These are phyloP conservation scores for Cryptoprocta ferox DNA, from an alignment of 2,797 vertebrate species.

Conservation along the genomic window DNA sequence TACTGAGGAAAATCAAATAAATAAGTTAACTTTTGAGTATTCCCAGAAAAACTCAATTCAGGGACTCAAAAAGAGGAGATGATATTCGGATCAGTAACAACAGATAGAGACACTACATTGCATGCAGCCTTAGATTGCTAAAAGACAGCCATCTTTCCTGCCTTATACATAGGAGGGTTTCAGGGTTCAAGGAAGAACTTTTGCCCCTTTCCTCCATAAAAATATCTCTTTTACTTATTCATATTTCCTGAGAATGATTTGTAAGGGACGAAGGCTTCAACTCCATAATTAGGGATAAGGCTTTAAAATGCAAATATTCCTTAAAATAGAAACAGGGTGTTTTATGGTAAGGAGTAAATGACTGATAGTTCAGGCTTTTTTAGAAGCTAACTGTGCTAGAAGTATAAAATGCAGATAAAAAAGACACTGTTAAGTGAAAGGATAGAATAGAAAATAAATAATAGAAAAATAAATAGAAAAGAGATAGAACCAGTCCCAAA, in stretches of 20 bases:
- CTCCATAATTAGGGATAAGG: background rate
- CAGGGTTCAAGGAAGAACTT: background rate
- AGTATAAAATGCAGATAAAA: background rate
- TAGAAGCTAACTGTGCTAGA: background rate
- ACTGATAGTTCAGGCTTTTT: background rate
- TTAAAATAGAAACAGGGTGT: background rate
- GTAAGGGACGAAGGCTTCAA: background rate
- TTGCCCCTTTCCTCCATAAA: background rate
- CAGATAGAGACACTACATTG: background rate
- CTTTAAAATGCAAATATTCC: constrained; percentile 33
- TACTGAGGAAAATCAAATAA: background rate
- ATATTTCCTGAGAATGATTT: background rate
- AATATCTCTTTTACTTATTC: background rate
- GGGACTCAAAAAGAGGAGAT: background rate
- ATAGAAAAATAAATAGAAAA: background rate
- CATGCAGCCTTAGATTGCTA: background rate
- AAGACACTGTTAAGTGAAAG: background rate
- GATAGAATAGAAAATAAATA: background rate
- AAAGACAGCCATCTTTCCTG: background rate
- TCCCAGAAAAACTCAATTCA: background rate
- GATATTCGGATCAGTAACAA: background rate
- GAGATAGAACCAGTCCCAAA: background rate
- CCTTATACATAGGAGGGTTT: background rate
- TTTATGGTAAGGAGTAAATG: constrained; percentile 2
- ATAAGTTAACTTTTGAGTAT: background rate